Conservation (phyloP, 1,140 invertebrate species). For the Saccostrea cuccullata region DNA sequence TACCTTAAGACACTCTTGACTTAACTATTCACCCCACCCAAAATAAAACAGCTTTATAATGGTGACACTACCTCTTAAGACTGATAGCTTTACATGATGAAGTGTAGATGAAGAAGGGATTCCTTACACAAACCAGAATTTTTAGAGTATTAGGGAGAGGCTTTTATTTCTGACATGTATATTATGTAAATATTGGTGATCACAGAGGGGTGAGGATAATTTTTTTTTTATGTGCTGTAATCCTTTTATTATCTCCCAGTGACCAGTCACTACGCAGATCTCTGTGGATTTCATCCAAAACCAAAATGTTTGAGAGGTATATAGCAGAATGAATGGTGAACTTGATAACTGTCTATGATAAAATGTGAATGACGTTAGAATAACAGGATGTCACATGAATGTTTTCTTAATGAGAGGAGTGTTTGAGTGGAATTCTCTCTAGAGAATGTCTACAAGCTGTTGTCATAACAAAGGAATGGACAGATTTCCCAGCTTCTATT, state of each 20-base stretch:
- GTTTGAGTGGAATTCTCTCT: background rate
- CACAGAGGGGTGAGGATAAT: background rate
- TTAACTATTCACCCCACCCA: background rate
- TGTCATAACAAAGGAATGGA: slow-evolving; percentile 19
- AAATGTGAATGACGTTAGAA: background rate
- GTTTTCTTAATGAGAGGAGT: background rate
- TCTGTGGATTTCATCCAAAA: slow-evolving; percentile 27
- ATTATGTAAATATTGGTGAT: background rate
- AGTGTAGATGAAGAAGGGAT: background rate
- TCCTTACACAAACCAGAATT: background rate
- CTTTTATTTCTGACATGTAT: background rate
- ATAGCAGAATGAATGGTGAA: background rate
- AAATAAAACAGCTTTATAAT: background rate
- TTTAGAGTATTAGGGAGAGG: background rate
- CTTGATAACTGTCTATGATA: background rate
- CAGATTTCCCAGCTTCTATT: background rate
- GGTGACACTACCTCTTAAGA: background rate
- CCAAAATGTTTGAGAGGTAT: slow-evolving; percentile 12
- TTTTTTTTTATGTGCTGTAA: background rate
- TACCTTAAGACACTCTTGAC: background rate
- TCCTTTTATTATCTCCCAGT: slow-evolving; percentile 3
- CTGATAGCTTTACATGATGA: background rate
- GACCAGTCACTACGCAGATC: background rate
- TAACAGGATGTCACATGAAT: slow-evolving; percentile 24
- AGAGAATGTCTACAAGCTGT: background rate